These are phyloP conservation scores for Coboldia fuscipes DNA, from an alignment of 1,140 invertebrate species.

Conservation along the genomic window DNA sequence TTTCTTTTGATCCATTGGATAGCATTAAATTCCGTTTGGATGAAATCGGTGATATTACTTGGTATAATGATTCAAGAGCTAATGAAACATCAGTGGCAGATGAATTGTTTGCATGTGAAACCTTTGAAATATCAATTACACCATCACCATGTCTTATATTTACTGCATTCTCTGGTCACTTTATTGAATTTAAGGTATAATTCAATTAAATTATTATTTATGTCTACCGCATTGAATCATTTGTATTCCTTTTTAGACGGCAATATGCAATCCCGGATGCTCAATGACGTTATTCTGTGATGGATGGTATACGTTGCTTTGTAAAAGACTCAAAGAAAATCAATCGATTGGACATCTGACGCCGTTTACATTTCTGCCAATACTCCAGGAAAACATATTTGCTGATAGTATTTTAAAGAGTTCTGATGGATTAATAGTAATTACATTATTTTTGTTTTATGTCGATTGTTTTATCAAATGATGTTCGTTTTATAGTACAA, in stretches of 20 bases:
- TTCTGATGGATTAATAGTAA: constrained; percentile 9
- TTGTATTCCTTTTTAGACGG: constrained; percentile 13
- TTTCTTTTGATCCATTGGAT: constrained; percentile 6
- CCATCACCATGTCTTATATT: constrained; percentile 25
- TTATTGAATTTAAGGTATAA: constrained; percentile 38
- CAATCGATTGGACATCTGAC: constrained; percentile 21
- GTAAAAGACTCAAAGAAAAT: constrained; percentile 27
- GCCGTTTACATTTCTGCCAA: constrained; percentile 31
- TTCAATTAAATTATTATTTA: neutral
- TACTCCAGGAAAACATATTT: constrained; percentile 40
- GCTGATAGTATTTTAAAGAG: constrained; percentile 30
- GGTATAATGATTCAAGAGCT: constrained; percentile 27
- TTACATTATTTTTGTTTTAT: neutral
- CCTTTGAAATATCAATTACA: constrained; percentile 29
- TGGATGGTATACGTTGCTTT: constrained; percentile 37
- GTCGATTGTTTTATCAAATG: neutral
- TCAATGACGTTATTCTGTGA: constrained; percentile 34
- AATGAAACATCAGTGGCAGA: constrained; percentile 15
- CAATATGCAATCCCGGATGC: constrained; percentile 26
- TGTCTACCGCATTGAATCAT: neutral
- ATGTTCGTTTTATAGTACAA: constrained; percentile 25
- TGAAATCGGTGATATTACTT: constrained; percentile 39
- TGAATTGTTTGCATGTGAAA: constrained; percentile 41
- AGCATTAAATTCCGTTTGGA: constrained; percentile 40
- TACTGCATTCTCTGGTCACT: constrained; percentile 37